Percentiles rank a stretch among this genome's conserved stretches.
phyloP scores from a whole-genome alignment of 92 coral and sea anemone genomes.

The Actinernus sp. region DNA sequence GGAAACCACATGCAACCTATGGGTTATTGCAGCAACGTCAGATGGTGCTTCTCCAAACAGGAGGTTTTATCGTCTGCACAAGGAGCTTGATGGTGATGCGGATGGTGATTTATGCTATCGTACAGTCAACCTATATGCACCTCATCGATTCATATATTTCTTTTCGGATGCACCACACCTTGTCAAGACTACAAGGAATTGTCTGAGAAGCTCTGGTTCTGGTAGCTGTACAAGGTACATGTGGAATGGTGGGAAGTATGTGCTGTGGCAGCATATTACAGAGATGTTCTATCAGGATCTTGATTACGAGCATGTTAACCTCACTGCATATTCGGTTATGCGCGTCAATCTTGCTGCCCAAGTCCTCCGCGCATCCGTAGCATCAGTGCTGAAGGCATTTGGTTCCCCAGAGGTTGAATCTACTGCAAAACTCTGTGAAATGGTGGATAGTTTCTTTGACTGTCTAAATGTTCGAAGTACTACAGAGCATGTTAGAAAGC shows the following conservation, averaged over 20 bases:
- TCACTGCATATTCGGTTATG: too few species aligned
- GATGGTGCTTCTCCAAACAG: slow-evolving; percentile 75
- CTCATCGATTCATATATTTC: slow-evolving; percentile 57
- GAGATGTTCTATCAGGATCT: too few species aligned
- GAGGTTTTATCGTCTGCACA: slow-evolving; percentile 60
- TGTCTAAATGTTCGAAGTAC: too few species aligned
- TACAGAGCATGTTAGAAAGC: too few species aligned
- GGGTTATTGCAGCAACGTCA: slow-evolving; percentile 64
- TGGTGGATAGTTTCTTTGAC: too few species aligned
- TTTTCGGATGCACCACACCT: slow-evolving; percentile 78
- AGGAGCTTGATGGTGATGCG: slow-evolving; percentile 42
- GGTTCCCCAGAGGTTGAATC: too few species aligned
- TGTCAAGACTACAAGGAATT: slow-evolving; percentile 73
- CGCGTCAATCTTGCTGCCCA: too few species aligned
- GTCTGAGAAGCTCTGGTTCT: slow-evolving; percentile 65
- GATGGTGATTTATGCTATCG: slow-evolving; percentile 57
- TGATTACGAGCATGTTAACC: too few species aligned
- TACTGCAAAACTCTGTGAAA: too few species aligned
- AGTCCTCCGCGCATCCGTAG: slow-evolving; percentile 31
- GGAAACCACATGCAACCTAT: slow-evolving; percentile 50
- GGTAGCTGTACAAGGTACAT: too few species aligned
- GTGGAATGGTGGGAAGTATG: too few species aligned
- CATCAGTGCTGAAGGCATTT: slow-evolving; percentile 61
- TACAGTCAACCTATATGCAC: slow-evolving; percentile 55
- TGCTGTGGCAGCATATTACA: too few species aligned